Evolutionary conservation across 2,888 invertebrate genomes (phyloP), one percentile per base, ranked within the genome.

Genomic region (Agrotis exclamationis): DNA sequence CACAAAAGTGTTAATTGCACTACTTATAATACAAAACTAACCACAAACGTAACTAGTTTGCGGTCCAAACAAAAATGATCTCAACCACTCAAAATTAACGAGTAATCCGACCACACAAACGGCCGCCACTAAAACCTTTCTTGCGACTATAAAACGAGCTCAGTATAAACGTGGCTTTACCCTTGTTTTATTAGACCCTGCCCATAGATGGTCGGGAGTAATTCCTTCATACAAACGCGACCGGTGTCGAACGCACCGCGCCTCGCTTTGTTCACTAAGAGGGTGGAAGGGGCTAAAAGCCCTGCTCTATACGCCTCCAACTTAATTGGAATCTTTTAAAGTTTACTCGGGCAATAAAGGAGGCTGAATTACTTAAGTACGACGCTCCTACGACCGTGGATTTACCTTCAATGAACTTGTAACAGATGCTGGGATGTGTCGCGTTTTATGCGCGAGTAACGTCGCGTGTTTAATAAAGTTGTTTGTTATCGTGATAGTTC

Each of bases 241-340:
- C 78, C 79, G 73, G 85, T 87, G 86, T 80, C 78, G 85, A 80
- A 80, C 79, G 84, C 83, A 79, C 80, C 74, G 76, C 73, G 81
- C 74, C 80, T 71, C 74, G 87, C 85, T 91, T 94, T 94, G 94
- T 94, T 92, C 91, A 84, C 85, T 91, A 89, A 92, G 92, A 91
- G 91, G 90, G 79, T 84, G 74, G 88, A 87, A 83, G 79, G 84
- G 84, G 85, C 88, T 92, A 90, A 91, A 91, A 92, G 90, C 90
- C 64, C 78, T 80, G 83, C 83, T 86, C 89, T 76, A 76, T 86
- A 81, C 83, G 86, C 85, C 83, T 84, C 72, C 87, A 87, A 90
- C 91, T 94, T 95, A 95, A 95, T 95, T 95, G 95, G 93, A 93
- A 94, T 95, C 95, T 95, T 95, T 95, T 94, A 95, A 95, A 95